Conservation (phyloP, 2,113 vertebrate species). For the Microcebus murinus region DNA sequence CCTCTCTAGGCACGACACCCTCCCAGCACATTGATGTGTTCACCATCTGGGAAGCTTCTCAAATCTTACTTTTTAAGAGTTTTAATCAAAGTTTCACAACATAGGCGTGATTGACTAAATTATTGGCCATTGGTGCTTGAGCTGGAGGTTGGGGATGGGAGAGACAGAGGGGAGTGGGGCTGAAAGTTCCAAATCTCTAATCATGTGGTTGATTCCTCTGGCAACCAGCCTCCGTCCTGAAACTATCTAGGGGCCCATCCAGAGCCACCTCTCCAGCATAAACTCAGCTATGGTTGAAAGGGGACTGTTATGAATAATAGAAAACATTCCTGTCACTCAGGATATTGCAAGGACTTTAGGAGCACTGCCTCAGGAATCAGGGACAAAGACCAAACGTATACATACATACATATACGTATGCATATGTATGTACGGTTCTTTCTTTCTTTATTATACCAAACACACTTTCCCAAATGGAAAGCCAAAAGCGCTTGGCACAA, state of each 20-base stretch:
- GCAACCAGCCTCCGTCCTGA: neutral
- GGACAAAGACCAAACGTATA: neutral
- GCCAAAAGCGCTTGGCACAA: neutral
- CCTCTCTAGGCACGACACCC: neutral
- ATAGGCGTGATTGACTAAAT: neutral
- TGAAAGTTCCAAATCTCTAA: neutral
- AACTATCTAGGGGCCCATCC: neutral
- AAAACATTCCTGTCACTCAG: neutral
- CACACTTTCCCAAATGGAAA: neutral
- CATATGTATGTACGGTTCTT: neutral
- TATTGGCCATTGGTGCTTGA: neutral
- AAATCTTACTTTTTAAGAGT: neutral
- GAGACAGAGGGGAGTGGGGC: neutral
- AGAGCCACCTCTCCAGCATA: neutral
- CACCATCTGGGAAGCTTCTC: neutral
- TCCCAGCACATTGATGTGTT: neutral
- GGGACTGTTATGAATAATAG: neutral
- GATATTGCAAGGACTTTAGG: neutral
- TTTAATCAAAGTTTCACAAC: neutral
- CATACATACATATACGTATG: too few species aligned
- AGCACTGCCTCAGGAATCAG: neutral
- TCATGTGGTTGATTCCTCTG: neutral
- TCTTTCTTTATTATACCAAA: neutral
- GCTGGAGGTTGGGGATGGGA: neutral
- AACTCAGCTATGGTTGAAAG: neutral